Conservation (phyloP, 2,797 vertebrate species). For the Furcifer pardalis region DNA sequence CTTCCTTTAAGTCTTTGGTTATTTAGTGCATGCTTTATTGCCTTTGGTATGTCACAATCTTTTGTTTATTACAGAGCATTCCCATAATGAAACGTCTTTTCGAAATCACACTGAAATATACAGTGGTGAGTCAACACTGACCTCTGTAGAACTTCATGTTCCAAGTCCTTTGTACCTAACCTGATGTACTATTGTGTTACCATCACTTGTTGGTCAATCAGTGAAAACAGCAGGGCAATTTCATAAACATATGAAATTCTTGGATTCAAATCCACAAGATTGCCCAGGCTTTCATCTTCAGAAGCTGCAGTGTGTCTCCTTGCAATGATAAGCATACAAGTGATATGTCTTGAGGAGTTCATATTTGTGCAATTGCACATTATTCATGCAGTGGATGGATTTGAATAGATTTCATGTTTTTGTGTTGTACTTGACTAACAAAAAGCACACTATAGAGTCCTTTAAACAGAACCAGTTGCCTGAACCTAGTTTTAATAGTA, state of each 20-base stretch:
- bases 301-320: background rate
- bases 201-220: slow-evolving; percentile 33
- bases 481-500: background rate
- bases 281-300: background rate
- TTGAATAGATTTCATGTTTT: background rate
- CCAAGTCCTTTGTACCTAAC: slow-evolving; percentile 77
- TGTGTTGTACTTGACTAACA: background rate
- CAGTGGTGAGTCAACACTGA: slow-evolving; percentile 88
- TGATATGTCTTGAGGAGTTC: background rate
- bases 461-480: background rate
- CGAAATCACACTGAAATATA: slow-evolving; percentile 89
- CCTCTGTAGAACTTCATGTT: slow-evolving; percentile 66
- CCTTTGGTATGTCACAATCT: slow-evolving; percentile 67
- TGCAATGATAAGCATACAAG: background rate
- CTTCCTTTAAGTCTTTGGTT: background rate
- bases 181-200: slow-evolving; percentile 68
- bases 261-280: background rate
- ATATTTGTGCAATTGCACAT: background rate
- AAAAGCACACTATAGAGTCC: background rate
- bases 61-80: slow-evolving; percentile 90
- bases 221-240: slow-evolving; percentile 33
- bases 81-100: slow-evolving; percentile 88
- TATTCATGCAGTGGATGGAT: background rate
- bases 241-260: background rate
- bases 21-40: slow-evolving; percentile 35